Conservation (phyloP, 1,140 invertebrate genomes). For the Melipona quadrifasciata region DNA sequence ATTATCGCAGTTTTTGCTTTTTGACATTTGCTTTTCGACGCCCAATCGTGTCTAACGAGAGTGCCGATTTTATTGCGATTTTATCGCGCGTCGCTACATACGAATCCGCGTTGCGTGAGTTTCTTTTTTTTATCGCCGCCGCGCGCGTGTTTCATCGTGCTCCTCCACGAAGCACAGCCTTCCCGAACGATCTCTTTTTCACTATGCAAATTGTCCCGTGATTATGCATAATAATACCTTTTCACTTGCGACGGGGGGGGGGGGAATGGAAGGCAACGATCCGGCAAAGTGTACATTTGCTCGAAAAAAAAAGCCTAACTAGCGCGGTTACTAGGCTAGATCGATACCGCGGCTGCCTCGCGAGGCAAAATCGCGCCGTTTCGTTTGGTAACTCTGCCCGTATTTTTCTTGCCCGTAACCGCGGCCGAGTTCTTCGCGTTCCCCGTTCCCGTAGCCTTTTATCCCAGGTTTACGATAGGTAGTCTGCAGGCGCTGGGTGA, state of each 20-base stretch:
- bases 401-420: no score
- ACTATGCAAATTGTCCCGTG: neutral
- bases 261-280: neutral
- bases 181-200: neutral
- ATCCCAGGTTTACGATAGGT: no score
- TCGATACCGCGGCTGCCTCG: neutral
- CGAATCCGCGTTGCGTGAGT: neutral
- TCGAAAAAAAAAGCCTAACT: neutral
- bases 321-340: neutral
- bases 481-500: no score
- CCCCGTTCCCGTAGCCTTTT: no score
- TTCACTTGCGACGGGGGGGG: neutral
- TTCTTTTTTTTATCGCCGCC: neutral
- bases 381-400: no score
- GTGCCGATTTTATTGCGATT: neutral
- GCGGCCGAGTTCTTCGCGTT: no score
- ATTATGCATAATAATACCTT: slow-evolving; percentile 25
- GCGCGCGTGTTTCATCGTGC: neutral
- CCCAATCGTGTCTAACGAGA: neutral
- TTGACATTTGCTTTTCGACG: no score
- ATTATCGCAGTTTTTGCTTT: no score
- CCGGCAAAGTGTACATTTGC: neutral
- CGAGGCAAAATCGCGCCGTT: no score
- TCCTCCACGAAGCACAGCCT: neutral
- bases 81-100: no score